Evolutionary conservation across 2,888 invertebrate species (phyloP).

Genomic region (Caenorhabditis sinica): DNA sequence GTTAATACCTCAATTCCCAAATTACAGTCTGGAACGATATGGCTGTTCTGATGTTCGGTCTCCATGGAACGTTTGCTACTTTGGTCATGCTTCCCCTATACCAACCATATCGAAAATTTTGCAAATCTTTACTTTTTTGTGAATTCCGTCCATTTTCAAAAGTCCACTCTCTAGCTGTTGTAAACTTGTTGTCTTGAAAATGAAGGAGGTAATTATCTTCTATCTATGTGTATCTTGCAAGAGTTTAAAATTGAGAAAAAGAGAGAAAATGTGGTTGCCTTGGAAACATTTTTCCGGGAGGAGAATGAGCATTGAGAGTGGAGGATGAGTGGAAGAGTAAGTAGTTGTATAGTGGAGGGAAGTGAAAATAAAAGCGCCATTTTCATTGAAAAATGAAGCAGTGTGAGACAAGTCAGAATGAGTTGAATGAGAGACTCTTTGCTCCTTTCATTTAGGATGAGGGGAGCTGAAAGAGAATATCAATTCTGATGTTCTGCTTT

Average conservation of each 20-base stretch:
- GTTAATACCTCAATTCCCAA: not conserved
- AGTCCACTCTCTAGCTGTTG: constrained; percentile 37
- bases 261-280: not conserved
- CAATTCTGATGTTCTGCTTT: too few species aligned
- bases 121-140: constrained; percentile 23
- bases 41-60: constrained; percentile 46
- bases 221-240: too few species aligned
- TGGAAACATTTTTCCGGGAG: not conserved
- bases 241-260: not conserved
- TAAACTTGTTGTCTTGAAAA: not conserved
- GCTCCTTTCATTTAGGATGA: too few species aligned
- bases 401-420: too few species aligned
- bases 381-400: too few species aligned
- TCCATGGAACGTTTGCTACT: constrained; percentile 43
- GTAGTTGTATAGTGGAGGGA: not conserved
- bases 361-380: too few species aligned
- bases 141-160: constrained; percentile 20
- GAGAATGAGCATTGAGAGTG: too few species aligned
- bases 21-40: constrained; percentile 55
- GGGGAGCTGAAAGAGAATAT: too few species aligned
- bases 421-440: too few species aligned
- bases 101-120: constrained; percentile 46
- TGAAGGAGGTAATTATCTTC: not conserved
- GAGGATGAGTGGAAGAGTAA: not conserved
- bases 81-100: constrained; percentile 43